These are phyloP conservation scores for Phymatocera aterrima DNA, from an alignment of 2,888 invertebrate genomes.

Conservation along the genomic window DNA sequence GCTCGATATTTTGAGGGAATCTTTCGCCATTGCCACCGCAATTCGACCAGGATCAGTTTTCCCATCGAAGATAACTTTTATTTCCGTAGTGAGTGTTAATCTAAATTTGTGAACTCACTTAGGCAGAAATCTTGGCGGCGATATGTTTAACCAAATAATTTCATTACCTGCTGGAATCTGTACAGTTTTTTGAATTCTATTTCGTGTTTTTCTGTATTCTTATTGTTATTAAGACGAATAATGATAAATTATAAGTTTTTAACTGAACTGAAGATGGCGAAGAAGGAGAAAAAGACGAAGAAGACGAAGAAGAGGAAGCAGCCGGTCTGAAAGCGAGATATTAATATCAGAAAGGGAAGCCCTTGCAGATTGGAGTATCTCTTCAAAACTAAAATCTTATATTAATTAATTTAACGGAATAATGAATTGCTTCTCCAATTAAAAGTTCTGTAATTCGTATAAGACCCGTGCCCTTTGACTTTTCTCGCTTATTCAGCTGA, in stretches of 20 bases:
- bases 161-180: background rate
- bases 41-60: background rate
- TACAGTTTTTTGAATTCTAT: background rate
- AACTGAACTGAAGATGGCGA: background rate
- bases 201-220: background rate
- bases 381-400: constrained; percentile 54
- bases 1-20: background rate
- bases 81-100: background rate
- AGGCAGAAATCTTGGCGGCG: no score
- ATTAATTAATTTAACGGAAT: constrained; percentile 61
- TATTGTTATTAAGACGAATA: background rate
- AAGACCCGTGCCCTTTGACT: constrained; percentile 47
- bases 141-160: background rate
- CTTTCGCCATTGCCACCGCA: background rate
- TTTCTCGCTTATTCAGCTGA: constrained; percentile 47
- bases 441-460: constrained; percentile 61
- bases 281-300: background rate
- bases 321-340: constrained; percentile 46
- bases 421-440: constrained; percentile 63
- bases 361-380: constrained; percentile 35
- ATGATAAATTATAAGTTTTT: constrained; percentile 11
- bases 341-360: constrained; percentile 47
- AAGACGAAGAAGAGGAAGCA: background rate
- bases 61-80: background rate
- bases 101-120: background rate